Evolutionary conservation across 2,113 vertebrate genomes (phyloP).

Genomic region (Manacus vitellinus): DNA sequence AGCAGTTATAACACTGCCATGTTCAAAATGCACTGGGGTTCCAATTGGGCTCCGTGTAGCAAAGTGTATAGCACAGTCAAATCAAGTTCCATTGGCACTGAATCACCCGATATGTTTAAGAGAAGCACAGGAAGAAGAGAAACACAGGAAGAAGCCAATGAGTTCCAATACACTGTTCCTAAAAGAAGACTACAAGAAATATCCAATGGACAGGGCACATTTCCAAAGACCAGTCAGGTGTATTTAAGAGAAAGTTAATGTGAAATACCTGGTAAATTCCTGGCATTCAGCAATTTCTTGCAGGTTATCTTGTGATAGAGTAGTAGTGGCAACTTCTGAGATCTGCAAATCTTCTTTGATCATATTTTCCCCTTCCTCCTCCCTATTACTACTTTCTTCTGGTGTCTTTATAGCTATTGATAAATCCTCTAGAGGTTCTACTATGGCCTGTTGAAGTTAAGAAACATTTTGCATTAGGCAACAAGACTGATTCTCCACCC

Average conservation of each 20-base stretch:
- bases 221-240: not conserved
- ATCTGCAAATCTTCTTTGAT: slow-evolving; percentile 54
- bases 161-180: not conserved
- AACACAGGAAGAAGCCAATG: not conserved
- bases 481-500: not conserved
- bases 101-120: not conserved
- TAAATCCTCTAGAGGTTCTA: not conserved
- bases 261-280: slow-evolving; percentile 65
- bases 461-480: not conserved
- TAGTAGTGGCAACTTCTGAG: not conserved
- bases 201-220: not conserved
- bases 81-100: not conserved
- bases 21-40: not conserved
- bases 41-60: not conserved
- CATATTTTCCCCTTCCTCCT: slow-evolving; percentile 61
- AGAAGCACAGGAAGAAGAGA: not conserved
- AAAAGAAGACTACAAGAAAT: not conserved
- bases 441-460: slow-evolving; percentile 1
- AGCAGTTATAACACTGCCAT: not conserved
- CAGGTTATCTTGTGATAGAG: slow-evolving; percentile 56
- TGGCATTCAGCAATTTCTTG: slow-evolving; percentile 39
- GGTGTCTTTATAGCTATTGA: not conserved
- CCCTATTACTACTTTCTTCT: slow-evolving; percentile 53
- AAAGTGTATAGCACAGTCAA: not conserved
- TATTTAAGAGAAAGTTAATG: not conserved